phyloP scores from a whole-genome alignment of 2,888 invertebrate species.

The Ypsolopha sequella region DNA sequence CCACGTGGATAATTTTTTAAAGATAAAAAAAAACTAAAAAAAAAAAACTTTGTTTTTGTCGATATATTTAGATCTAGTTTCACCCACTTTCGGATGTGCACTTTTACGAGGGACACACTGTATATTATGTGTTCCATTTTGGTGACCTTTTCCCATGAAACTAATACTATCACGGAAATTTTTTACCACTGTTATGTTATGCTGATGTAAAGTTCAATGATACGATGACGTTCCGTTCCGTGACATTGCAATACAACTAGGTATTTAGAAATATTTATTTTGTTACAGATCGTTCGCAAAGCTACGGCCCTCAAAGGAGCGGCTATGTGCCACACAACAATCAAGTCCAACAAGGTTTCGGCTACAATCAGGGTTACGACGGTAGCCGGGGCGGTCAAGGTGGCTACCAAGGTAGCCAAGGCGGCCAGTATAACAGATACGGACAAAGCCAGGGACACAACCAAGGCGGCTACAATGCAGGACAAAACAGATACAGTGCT shows the following conservation, averaged over 20 bases:
- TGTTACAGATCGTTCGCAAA: slow-evolving; percentile 53
- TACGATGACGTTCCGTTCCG: no score
- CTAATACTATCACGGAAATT: no score
- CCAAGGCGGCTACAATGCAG: slow-evolving; percentile 9
- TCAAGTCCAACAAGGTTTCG: slow-evolving; percentile 10
- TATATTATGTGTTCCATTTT: no score
- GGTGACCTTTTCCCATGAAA: no score
- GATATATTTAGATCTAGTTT: no score
- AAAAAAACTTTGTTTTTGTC: no score
- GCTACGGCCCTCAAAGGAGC: slow-evolving; percentile 45
- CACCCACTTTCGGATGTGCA: no score
- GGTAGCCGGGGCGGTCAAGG: slow-evolving; percentile 15
- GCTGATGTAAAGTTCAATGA: no score
- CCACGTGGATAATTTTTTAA: no score
- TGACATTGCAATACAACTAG: background rate
- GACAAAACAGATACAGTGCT: slow-evolving; percentile 4
- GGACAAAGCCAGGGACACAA: slow-evolving; percentile 11
- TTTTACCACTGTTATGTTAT: no score
- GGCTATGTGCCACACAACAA: slow-evolving; percentile 26
- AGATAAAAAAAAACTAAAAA: no score
- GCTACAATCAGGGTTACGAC: slow-evolving; percentile 16
- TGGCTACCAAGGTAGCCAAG: slow-evolving; percentile 9
- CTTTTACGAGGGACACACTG: no score
- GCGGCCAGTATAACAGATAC: slow-evolving; percentile 15
- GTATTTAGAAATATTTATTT: slow-evolving; percentile 10